Conservation (phyloP, 2,113 vertebrate genomes). For the Epinephelus lanceolatus region DNA sequence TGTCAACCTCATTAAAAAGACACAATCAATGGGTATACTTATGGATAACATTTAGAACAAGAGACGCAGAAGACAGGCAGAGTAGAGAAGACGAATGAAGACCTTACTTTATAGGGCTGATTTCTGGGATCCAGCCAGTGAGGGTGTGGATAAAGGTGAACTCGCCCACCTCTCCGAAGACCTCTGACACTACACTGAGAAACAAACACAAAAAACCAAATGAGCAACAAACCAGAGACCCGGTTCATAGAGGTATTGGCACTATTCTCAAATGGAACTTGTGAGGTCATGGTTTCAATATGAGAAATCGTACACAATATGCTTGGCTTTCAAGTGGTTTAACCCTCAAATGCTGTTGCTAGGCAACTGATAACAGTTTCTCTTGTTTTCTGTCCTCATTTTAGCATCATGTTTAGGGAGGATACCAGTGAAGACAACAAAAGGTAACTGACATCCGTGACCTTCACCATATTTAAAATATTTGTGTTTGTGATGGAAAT, state of each 20-base stretch:
- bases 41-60: neutral
- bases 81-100: conserved; percentile 28
- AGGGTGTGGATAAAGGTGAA: conserved; percentile 90
- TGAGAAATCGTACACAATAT: neutral
- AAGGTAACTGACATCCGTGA: too few species aligned
- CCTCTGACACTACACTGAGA: conserved; percentile 64
- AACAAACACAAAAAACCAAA: conserved; percentile 23
- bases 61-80: neutral
- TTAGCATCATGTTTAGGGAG: neutral
- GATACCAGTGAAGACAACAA: neutral
- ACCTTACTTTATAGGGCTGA: conserved; percentile 88
- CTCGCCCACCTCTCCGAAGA: conserved; percentile 87
- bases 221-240: neutral
- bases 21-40: neutral
- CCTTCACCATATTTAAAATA: neutral
- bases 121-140: conserved; percentile 94
- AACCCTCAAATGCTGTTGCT: neutral
- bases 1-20: neutral
- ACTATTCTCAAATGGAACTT: neutral
- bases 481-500: neutral
- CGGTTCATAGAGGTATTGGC: neutral
- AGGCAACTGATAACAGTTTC: neutral
- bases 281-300: conserved; percentile 4
- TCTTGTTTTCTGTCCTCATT: neutral
- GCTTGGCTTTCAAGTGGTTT: neutral